phyloP scores from a whole-genome alignment of 2,113 vertebrate genomes.

The Eclectus roratus region DNA sequence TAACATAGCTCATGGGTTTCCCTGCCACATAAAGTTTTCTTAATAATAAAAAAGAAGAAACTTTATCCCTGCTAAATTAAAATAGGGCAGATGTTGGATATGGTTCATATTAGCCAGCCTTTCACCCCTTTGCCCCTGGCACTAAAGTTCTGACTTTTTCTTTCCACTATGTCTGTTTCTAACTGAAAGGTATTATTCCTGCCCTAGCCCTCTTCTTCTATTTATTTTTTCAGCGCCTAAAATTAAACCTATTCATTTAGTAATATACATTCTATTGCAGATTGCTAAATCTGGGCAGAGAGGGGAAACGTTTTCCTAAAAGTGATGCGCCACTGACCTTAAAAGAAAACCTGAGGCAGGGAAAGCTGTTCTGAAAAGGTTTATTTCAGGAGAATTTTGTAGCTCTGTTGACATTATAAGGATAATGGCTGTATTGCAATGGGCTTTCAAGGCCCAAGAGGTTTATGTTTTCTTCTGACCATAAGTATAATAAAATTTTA shows the following conservation, averaged over 20 bases:
- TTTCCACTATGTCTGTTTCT: constrained; percentile 50
- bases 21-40: constrained; percentile 66
- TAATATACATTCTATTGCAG: constrained; percentile 32
- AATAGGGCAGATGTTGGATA: constrained; percentile 61
- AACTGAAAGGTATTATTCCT: constrained; percentile 56
- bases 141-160: constrained; percentile 54
- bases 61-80: constrained; percentile 67
- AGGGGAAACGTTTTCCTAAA: constrained; percentile 30
- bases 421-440: constrained; percentile 40
- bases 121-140: constrained; percentile 51
- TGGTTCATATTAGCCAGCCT: constrained; percentile 49
- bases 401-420: constrained; percentile 50
- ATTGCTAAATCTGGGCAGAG: constrained; percentile 24
- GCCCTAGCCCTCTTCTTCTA: constrained; percentile 22
- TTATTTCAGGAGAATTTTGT: constrained; percentile 60
- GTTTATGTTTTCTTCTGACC: constrained; percentile 53
- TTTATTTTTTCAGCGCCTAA: constrained; percentile 54
- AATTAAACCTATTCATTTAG: constrained; percentile 59
- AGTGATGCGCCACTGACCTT: constrained; percentile 54
- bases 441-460: constrained; percentile 55
- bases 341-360: constrained; percentile 45
- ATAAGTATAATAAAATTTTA: constrained; percentile 49
- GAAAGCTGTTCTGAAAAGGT: constrained; percentile 53
- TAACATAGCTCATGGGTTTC: constrained; percentile 51
- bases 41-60: constrained; percentile 69